Base-by-base conservation (phyloP, 2,888 invertebrate species). In the Fissipunctia ypsillon region DNA sequence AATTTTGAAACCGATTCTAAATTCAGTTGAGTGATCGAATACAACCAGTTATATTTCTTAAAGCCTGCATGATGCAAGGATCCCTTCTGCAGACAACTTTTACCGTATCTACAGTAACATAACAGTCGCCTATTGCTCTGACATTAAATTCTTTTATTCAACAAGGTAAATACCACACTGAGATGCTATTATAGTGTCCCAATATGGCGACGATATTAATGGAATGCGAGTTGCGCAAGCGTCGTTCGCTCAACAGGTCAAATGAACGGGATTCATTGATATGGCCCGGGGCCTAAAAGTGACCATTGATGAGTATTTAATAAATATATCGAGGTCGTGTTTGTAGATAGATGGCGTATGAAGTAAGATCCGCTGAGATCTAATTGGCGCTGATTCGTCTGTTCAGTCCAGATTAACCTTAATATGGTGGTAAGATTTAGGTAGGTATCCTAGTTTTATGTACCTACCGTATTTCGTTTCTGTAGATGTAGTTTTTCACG, bases 171-270 rank as follows among this genome's bases (percentile, higher is more conserved):
- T 64, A 63, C 31, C 57, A 60, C 19, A 28, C 48, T 14, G 16
- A 50, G 28, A 68, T 28, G 38, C 45, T 41, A 61, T 68, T 66
- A 73, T 63, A 76, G 60, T 80, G 83, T 80, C 69, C 64, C 73
- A 86, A 82, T 80, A 84, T 86, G 77, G 85, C 82, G 65, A 65
- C 69, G 60, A 68, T 83, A 76, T 76, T 71, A 80, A 73, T 67
- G 86, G 86, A 86, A 86, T 86, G 86, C 38, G 66, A 64, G 60
- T 86, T 86, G 82, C 80, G 87, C 74, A 86, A 86, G 69, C 73
- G 69, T 45, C 50, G 67, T 19, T 45, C 70, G 82, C 16, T 59
- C 73, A 65, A 66, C 81, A 60, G 80, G 78, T 85, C 85, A 81
- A 86, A 84, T 74, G 73, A 78, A 81, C 81, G 81, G 86, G 69